Conservation (phyloP, 2,797 vertebrate species). For the Macropodus opercularis region DNA sequence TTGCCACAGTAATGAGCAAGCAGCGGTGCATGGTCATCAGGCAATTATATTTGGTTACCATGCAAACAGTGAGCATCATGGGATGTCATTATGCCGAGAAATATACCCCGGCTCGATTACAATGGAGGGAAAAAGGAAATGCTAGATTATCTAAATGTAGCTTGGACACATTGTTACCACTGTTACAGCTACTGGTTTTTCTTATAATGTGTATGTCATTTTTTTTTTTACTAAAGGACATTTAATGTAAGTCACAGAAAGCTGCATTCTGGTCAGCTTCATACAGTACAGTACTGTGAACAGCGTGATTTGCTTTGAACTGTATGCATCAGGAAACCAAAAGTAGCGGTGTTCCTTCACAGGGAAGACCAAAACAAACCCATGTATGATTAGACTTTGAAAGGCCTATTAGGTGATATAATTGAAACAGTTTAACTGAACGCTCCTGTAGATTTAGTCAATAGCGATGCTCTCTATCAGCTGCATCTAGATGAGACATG, state of each 20-base stretch:
- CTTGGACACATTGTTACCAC: too few relatives aligned
- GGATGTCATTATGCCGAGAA: slow-evolving; percentile 77
- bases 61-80: slow-evolving; percentile 79
- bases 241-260: too few relatives aligned
- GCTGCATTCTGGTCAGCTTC: too few relatives aligned
- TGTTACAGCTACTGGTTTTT: too few relatives aligned
- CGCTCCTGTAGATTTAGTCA: slow-evolving; percentile 18
- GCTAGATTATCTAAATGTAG: slow-evolving; percentile 52
- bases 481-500: background rate
- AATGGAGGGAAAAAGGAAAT: slow-evolving; percentile 40
- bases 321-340: background rate
- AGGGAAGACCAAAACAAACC: slow-evolving; percentile 11
- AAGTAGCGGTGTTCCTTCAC: slow-evolving; percentile 20
- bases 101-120: slow-evolving; percentile 62
- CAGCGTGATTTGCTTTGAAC: slow-evolving; percentile 19
- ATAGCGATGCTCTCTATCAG: slow-evolving; percentile 17
- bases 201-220: too few relatives aligned
- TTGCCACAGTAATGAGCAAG: slow-evolving; percentile 79
- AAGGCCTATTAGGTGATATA: slow-evolving; percentile 22
- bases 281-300: too few relatives aligned
- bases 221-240: too few relatives aligned
- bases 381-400: slow-evolving; percentile 29
- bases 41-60: slow-evolving; percentile 84
- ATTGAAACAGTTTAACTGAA: slow-evolving; percentile 35
- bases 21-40: slow-evolving; percentile 80